Evolutionary conservation across 2,888 invertebrate species (phyloP).

Genomic region (Campaea margaritaria): DNA sequence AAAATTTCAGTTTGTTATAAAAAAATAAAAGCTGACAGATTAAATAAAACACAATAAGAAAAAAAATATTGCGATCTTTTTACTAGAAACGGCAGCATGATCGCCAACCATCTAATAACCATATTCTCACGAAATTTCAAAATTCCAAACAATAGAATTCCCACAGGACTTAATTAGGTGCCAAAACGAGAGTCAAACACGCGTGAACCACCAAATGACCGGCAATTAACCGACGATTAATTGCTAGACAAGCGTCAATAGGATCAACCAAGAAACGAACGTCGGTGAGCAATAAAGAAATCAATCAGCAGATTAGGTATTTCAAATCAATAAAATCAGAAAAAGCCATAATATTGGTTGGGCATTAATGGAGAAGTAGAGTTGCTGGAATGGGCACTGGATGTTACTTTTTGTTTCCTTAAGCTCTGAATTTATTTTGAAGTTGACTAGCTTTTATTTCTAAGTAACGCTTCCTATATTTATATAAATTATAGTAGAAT

Average conservation of each 20-base stretch:
- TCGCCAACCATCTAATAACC: not conserved
- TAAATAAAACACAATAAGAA: too few species aligned
- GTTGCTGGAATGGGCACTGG: slow-evolving; percentile 52
- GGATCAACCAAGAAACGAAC: slow-evolving; percentile 72
- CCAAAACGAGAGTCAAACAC: slow-evolving; percentile 74
- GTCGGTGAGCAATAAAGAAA: slow-evolving; percentile 81
- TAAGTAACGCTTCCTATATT: too few species aligned
- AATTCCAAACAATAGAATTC: slow-evolving; percentile 58
- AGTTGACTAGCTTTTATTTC: too few species aligned
- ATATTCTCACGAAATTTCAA: slow-evolving; percentile 49
- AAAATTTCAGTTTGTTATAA: too few species aligned
- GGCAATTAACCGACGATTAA: slow-evolving; percentile 79
- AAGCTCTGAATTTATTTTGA: too few species aligned
- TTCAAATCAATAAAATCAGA: slow-evolving; percentile 84
- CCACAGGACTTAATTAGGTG: slow-evolving; percentile 80
- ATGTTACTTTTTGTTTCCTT: not conserved
- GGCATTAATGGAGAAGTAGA: slow-evolving; percentile 55
- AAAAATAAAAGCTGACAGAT: too few species aligned
- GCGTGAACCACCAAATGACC: slow-evolving; percentile 77
- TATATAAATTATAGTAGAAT: too few species aligned
- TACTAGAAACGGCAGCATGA: not conserved
- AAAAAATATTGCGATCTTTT: too few species aligned
- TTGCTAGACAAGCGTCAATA: slow-evolving; percentile 75
- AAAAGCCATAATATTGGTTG: slow-evolving; percentile 71
- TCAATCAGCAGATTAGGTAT: slow-evolving; percentile 84